Base-by-base conservation (phyloP, 2,113 vertebrate genomes). In the Hippocampus barbouri region DNA sequence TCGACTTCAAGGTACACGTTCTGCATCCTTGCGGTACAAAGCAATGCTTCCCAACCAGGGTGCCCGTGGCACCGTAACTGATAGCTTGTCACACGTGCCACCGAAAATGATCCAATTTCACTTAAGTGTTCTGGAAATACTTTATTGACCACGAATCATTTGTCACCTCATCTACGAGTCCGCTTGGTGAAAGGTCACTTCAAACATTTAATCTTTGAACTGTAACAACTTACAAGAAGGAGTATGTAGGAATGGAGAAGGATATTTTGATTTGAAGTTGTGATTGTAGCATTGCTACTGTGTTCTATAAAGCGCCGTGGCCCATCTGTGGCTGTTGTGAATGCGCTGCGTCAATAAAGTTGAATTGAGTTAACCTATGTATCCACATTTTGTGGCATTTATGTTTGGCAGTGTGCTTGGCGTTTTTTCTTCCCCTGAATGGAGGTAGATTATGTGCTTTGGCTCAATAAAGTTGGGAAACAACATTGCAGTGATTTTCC, bases 1-100 rank as follows among this genome's bases (percentile, higher is more conserved):
- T 94, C 0, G 94, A 96, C 82, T 98, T 98, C 86, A 97, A 98
- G 96, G 96, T 97, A 89, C 27, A 2, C 34, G n/a, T 12, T 40
- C 12, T 12, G n/a, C 61, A 40, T 6, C 5, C 21, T 45, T 45
- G 43, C 3, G 23, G 20, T 30, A 30, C 7, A 34, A 7, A 61
- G 7, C 59, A 20, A 15, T 61, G 25, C 16, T 60, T 27, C 5
- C 5, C 27, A 61, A 61, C 25, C 57, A 60, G 15, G 15, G 15
- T 60, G 27, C 25, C 14, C 21, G 47, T 18, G 47, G 16, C 47
- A 49, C 0, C 43, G 12, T 12, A 12, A 43, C 6, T 7, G 49
- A 21, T 6, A 51, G 4, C 6, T 51, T 3, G 20, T 18, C 16
- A 2, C 5, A 5, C 5, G 15, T 49, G 47, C 12, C 59, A 61